Evolutionary conservation across 2,888 invertebrate genomes (phyloP), one percentile per base, ranked within the genome.

Genomic region (Mactromeris polynyma): DNA sequence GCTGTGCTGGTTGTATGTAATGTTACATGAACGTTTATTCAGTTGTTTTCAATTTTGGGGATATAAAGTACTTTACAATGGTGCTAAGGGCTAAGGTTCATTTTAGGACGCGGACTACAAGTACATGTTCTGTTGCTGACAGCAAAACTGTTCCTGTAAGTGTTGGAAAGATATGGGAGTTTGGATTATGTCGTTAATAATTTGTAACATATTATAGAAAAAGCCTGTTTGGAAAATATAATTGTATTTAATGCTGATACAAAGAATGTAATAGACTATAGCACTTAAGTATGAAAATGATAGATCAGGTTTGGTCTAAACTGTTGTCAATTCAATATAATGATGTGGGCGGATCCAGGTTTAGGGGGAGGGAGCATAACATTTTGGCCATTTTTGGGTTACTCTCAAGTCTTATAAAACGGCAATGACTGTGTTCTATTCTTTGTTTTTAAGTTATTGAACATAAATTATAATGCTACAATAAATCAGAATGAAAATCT

Each of bases 41-140:
- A 36, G 17, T 26, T 73, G 73, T 33, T 73, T 33, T 73, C 33
- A 33, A 36, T 2, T 73, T 33, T 73, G 9, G 73, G 26, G 17
- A 33, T 33, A 36, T 73, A 73, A 73, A 33, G 73, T 33, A 36
- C n/a, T 19, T 33, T 14, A 73, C 42, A 2, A 42, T 42, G 79
- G n/a, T 40, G 42, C 26, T 79, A 42, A 40, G 73, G 64, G 64
- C 73, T 38, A 83, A 83, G 40, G 83, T 83, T 31, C 83, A 83
- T 33, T 83, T 83, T 73, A 83, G 69, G 73, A 79, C 40, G n/a
- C 26, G 17, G 14, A 36, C 73, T 36, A 33, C 31, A 2, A 73
- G 73, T 36, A 33, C 73, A 73, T 26, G 36, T 17, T 73, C 73
- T 33, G 33, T 31, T 73, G 73, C 73, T 14, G 73, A 58, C 21